These are phyloP conservation scores for Metallyticus violacea DNA, from an alignment of 2,888 invertebrate species.

Conservation along the genomic window DNA sequence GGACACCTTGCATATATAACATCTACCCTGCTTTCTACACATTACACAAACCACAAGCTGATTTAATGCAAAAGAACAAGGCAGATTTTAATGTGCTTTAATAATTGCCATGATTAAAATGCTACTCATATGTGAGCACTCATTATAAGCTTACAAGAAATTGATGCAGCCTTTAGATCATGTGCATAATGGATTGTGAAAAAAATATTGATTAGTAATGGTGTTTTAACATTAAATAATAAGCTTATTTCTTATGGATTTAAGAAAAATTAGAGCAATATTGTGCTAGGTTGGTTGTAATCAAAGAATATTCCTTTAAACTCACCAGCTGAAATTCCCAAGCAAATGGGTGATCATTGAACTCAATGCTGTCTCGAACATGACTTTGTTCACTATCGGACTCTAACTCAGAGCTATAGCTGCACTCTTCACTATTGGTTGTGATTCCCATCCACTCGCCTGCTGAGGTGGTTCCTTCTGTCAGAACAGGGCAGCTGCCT, in stretches of 20 bases:
- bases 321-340: conserved; percentile 49
- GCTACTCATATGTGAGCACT: no score
- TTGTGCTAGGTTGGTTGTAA: neutral
- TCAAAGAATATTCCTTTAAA: neutral
- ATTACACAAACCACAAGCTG: no score
- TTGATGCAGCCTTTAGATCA: no score
- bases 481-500: conserved; percentile 45
- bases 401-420: conserved; percentile 76
- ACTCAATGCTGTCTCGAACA: conserved; percentile 45
- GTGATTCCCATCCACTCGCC: conserved; percentile 88
- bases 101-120: no score
- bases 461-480: conserved; percentile 60
- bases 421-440: conserved; percentile 83
- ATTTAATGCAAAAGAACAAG: no score
- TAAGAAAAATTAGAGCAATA: neutral
- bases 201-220: neutral
- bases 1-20: no score
- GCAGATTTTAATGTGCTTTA: no score
- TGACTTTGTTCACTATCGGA: conserved; percentile 53
- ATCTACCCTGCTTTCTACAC: no score
- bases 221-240: neutral
- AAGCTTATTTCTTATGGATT: neutral
- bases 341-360: conserved; percentile 54
- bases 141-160: no score
- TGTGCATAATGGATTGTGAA: no score